Conservation (phyloP, 1,140 invertebrate species). For the Ectropis grisescens region DNA sequence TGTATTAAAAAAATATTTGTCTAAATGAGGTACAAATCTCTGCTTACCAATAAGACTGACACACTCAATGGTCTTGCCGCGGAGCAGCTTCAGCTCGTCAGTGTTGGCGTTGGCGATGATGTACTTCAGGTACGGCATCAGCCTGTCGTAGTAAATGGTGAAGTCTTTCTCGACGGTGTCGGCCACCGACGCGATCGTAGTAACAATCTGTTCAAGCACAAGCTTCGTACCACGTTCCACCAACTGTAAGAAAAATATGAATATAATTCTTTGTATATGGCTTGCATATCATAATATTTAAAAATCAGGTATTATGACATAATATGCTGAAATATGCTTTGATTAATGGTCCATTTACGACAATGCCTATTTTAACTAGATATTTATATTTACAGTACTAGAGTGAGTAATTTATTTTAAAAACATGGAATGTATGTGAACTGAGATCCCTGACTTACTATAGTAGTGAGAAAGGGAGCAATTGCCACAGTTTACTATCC, state of each 20-base stretch:
- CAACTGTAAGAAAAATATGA: conserved; percentile 69
- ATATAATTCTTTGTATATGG: too few relatives aligned
- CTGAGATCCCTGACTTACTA: conserved; percentile 52
- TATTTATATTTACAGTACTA: too few relatives aligned
- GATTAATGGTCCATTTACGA: too few relatives aligned
- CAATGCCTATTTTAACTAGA: too few relatives aligned
- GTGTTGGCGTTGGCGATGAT: conserved; percentile 96
- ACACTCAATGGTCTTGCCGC: conserved; percentile 98
- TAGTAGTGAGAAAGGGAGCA: conserved; percentile 44
- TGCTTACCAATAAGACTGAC: conserved; percentile 94
- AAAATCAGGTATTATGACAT: too few relatives aligned
- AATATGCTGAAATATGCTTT: too few relatives aligned
- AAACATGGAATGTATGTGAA: conserved; percentile 28
- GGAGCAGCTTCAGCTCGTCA: conserved; percentile 88
- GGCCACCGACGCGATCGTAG: conserved; percentile 98
- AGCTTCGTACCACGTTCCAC: conserved; percentile 95
- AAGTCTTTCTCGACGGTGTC: conserved; percentile 98
- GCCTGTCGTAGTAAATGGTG: conserved; percentile 82
- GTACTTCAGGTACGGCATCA: conserved; percentile 98
- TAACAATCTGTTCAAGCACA: conserved; percentile 97
- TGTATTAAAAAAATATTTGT: too few relatives aligned
- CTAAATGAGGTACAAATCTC: too few relatives aligned
- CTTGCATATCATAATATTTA: too few relatives aligned
- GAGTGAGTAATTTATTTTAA: background rate
- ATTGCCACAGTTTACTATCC: conserved; percentile 53